Conservation (phyloP, 2,888 invertebrate species). For the Tribolium freemani region DNA sequence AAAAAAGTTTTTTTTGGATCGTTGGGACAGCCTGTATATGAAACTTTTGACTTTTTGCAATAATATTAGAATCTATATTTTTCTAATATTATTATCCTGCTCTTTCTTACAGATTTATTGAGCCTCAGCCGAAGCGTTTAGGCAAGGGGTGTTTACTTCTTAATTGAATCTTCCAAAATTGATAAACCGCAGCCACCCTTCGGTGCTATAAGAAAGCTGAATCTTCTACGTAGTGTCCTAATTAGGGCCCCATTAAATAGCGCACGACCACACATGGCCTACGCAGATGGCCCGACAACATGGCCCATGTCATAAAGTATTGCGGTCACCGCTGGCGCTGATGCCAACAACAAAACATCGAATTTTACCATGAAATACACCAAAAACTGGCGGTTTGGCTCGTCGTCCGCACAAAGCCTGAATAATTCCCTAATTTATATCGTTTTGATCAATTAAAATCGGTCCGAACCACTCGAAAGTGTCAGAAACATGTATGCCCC, state of each 20-base stretch:
- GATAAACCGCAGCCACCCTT: background rate
- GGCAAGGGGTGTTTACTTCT: too few relatives aligned
- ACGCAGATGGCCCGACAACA: constrained; percentile 30
- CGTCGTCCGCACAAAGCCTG: constrained; percentile 27
- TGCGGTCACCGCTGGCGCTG: constrained; percentile 46
- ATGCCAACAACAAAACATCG: constrained; percentile 51
- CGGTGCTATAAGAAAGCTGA: background rate
- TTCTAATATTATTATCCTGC: too few relatives aligned
- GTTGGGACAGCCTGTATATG: too few relatives aligned
- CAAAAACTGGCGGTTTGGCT: constrained; percentile 48
- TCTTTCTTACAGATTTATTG: too few relatives aligned
- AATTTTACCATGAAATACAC: constrained; percentile 50
- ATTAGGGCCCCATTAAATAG: constrained; percentile 23
- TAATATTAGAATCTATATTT: too few relatives aligned
- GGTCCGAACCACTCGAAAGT: constrained; percentile 29
- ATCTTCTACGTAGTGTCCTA: background rate
- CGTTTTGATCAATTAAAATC: constrained; percentile 35
- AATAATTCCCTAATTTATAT: constrained; percentile 35
- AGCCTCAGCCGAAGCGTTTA: too few relatives aligned
- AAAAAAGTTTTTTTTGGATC: too few relatives aligned
- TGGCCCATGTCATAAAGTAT: constrained; percentile 38
- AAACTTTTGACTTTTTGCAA: too few relatives aligned
- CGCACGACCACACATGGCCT: constrained; percentile 30
- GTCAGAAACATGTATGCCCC: constrained; percentile 33
- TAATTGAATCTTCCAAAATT: background rate